A percentile compares a stretch with the other conserved stretches of the same genome.
Conservation (phyloP, 2,888 invertebrate species). For the Calameuta filiformis region DNA sequence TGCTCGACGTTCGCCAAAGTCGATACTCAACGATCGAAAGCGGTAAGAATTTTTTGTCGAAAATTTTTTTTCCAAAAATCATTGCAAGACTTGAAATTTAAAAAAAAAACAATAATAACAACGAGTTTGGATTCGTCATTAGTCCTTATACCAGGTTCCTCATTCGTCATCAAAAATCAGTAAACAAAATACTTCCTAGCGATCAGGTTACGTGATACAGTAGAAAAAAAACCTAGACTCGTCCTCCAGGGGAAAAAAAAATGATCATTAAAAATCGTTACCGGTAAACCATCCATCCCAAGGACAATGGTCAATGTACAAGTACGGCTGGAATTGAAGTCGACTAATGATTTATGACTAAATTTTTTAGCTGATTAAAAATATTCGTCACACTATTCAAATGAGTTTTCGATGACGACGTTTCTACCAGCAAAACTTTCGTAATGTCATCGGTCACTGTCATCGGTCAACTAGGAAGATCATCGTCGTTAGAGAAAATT, state of each 20-base stretch:
- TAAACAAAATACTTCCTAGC: neutral
- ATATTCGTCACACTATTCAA: neutral
- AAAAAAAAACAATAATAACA: neutral
- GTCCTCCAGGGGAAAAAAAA: neutral
- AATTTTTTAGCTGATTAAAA: neutral
- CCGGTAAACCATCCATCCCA: neutral
- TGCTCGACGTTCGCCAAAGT: neutral
- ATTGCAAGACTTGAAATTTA: too few species aligned
- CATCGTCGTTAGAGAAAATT: neutral
- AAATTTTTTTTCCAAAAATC: neutral
- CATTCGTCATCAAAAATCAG: neutral
- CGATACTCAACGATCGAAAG: neutral
- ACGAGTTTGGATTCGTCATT: neutral
- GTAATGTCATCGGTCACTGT: neutral
- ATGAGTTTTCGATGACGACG: neutral
- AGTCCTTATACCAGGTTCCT: neutral
- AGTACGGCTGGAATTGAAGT: neutral
- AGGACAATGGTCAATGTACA: neutral
- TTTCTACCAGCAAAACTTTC: neutral
- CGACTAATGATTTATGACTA: neutral
- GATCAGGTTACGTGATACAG: neutral
- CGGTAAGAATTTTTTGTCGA: neutral
- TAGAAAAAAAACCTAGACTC: neutral
- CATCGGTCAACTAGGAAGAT: neutral
- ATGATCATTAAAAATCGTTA: neutral